Evolutionary conservation across 92 coral and sea anemone genomes (phyloP), one percentile per base, ranked within the genome.

Genomic region (Pocillopora grandis): DNA sequence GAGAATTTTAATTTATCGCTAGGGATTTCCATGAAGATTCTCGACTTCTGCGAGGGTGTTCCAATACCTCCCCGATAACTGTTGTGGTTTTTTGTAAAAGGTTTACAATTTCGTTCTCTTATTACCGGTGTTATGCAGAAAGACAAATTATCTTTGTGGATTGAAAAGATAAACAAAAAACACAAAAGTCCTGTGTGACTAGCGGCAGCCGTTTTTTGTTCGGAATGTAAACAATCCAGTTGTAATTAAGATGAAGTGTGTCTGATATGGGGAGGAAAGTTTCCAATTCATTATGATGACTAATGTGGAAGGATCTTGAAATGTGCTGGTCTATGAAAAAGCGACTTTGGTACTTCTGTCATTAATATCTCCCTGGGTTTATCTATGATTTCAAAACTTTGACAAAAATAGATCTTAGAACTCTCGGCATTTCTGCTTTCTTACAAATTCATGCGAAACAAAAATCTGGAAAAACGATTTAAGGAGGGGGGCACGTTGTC

Each of bases 71-170:
- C 6, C 12, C 6, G 61, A 11, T 49, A 20, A 49, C 77, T n/a
- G 18, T 73, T 55, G 42, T 73, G 77, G 62, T 21, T 73, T 73
- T 49, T 73, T 73, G 33, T 20, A 52, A 35, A 73, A 52, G 36
- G 18, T 49, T 20, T 55, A n/a, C 23, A 13, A 49, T 55, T 73
- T 73, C 77, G 9, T 55, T 52, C 21, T 18, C 16, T 73, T 23
- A 73, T 73, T 73, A 73, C 62, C 35, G 62, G 59, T 73, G 37
- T 72, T 73, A 52, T 73, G 19, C 23, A 55, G 35, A n/a, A 73
- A 73, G 62, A 73, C 63, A 73, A 73, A 55, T 67, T 68, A 68
- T 48, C 5, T 68, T 68, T 36, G 72, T 33, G 52, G 72, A 68
- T 68, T 12, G 72, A 68, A 35, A 68, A 31, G 72, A 33, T 68